Conservation (phyloP, 2,888 invertebrate species). For the Hydraecia micacea region DNA sequence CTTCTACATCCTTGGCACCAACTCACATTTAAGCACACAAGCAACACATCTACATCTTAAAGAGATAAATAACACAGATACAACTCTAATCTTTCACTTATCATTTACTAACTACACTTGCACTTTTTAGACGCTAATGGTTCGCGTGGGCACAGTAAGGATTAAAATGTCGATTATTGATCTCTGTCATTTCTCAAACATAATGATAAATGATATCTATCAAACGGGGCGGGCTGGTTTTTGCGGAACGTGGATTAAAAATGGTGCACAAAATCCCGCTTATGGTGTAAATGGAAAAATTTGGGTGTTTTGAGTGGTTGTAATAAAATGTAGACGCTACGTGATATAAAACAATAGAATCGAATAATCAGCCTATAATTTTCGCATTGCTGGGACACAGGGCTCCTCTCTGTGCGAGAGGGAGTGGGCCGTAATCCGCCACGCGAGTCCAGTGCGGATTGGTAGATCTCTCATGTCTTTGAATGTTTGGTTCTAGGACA, state of each 20-base stretch:
- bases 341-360: background rate
- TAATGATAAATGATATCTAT: constrained; percentile 54
- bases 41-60: constrained; percentile 14
- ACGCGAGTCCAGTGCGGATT: background rate
- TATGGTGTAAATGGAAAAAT: constrained; percentile 6
- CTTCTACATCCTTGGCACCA: too few species aligned
- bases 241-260: constrained; percentile 40
- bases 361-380: background rate
- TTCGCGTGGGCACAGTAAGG: constrained; percentile 52
- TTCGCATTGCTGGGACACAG: background rate
- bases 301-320: background rate
- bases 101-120: constrained; percentile 44
- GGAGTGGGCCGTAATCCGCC: background rate
- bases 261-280: constrained; percentile 31
- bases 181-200: constrained; percentile 55
- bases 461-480: background rate
- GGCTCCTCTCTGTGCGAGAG: background rate
- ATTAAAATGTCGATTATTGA: constrained; percentile 56
- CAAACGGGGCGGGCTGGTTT: constrained; percentile 34
- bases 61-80: constrained; percentile 43
- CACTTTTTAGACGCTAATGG: constrained; percentile 53
- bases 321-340: background rate
- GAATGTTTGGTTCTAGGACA: background rate
- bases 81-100: constrained; percentile 44
- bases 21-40: background rate